phyloP scores from a whole-genome alignment of 2,113 vertebrate genomes.

The Stigmatopora argus region DNA sequence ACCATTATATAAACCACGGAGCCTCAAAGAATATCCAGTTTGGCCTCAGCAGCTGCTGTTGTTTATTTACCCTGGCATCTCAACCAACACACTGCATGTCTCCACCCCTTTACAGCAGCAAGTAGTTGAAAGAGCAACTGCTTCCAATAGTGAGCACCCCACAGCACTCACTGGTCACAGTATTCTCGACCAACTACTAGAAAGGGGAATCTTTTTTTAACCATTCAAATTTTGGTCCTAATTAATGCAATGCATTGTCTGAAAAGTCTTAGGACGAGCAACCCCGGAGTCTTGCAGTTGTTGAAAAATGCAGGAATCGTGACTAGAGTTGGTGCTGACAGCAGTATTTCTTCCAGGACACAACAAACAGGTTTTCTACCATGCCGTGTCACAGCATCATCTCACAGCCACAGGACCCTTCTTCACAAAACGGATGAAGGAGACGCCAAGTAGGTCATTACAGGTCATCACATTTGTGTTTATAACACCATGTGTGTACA shows the following conservation, averaged over 20 bases:
- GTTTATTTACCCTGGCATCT: conserved; percentile 34
- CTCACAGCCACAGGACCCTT: conserved; percentile 40
- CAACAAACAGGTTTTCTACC: conserved; percentile 38
- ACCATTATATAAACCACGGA: neutral
- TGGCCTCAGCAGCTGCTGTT: conserved; percentile 6
- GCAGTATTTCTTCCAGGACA: conserved; percentile 35
- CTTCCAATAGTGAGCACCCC: conserved; percentile 35
- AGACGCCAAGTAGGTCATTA: conserved; percentile 55
- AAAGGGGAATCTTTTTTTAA: neutral
- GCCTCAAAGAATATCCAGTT: conserved; percentile 2
- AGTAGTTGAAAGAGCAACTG: conserved; percentile 37
- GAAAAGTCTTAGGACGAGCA: conserved; percentile 57
- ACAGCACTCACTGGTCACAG: conserved; percentile 13
- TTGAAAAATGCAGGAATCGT: conserved; percentile 54
- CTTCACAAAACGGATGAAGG: conserved; percentile 41
- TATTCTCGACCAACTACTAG: conserved; percentile 12
- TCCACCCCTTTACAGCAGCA: conserved; percentile 39
- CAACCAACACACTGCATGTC: conserved; percentile 11
- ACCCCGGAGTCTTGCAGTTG: conserved; percentile 47
- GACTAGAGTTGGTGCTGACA: conserved; percentile 44
- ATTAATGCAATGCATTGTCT: conserved; percentile 64
- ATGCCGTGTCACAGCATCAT: conserved; percentile 53
- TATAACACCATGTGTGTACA: neutral
- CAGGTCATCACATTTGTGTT: neutral
- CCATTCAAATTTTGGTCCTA: conserved; percentile 21